Base-by-base conservation (phyloP, 2,113 vertebrate species). In the Puntigrus tetrazona region DNA sequence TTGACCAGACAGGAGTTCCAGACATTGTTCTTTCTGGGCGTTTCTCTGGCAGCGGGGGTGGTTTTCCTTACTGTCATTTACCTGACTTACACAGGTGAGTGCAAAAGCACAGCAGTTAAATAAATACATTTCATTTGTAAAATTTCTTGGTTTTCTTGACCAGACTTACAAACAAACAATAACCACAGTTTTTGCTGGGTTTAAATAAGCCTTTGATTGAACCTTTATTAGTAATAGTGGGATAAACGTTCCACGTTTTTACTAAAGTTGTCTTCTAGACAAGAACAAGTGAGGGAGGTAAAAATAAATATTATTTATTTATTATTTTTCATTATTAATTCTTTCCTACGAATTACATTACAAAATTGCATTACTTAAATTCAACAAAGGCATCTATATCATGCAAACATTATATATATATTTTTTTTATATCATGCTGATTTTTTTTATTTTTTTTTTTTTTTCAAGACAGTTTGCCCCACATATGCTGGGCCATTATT, bases 41-140 rank as follows among this genome's bases (percentile, higher is more conserved):
- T 97, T 50, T 96, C 96, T 0, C 88, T 96, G 84, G 96, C 95
- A 84, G 96, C 96, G 70, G 96, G 95, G 47, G 90, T 91, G 82
- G 96, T 97, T 63, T 96, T 96, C 89, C 92, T 97, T 69, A 96
- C 95, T 2, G 96, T 97, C 91, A 96, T 97, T 91, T 97, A 97
- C 89, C 91, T 97, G 91, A 97, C 96, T 9, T 96, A 97, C 34
- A 96, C 96, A 93, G 96, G 96, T 96, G 92, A 91, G 91, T 43
- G 67, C 38, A 77, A 38, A 55, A n/a, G 9, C 14, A 29, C 43
- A 20, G 29, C 43, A 47, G 7, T 4, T 47, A 20, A 36, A 65
- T 5, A 65, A 11, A 34, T 69, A 4, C 72, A 25, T 45, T 67
- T 34, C 1, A 34, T 65, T 20, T 8, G 14, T 31, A 72, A 18